Evolutionary conservation across 2,888 invertebrate species (phyloP).

Genomic region (Plebejus argus): DNA sequence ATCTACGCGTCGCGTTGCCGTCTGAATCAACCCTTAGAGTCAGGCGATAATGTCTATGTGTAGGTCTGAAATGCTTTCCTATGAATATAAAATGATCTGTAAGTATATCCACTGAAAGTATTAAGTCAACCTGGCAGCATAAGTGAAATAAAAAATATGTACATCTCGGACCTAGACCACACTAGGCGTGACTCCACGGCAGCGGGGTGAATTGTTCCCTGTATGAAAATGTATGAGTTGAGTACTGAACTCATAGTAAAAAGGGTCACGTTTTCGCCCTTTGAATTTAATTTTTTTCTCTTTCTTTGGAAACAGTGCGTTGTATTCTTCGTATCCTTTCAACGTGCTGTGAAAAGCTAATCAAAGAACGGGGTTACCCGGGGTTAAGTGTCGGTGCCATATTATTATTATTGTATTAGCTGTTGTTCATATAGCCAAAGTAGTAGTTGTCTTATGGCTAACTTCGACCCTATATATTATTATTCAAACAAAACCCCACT

Average conservation of each 20-base stretch:
- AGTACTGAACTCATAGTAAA: background rate
- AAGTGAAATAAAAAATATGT: no score
- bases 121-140: no score
- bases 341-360: background rate
- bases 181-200: no score
- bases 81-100: no score
- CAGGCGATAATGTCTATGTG: no score
- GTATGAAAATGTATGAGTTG: background rate
- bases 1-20: no score
- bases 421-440: background rate
- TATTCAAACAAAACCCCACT: background rate
- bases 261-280: background rate
- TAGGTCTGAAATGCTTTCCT: no score
- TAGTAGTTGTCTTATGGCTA: background rate
- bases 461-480: background rate
- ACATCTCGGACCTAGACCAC: no score
- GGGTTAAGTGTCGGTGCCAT: background rate
- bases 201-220: no score
- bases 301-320: background rate
- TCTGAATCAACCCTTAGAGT: no score
- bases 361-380: background rate
- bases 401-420: background rate
- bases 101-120: no score
- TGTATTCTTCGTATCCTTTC: background rate
- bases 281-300: background rate